A percentile compares a stretch with the other conserved stretches of the same genome.
These are phyloP conservation scores for Rhyacophila evoluta DNA, from an alignment of 2,888 invertebrate species.

Conservation along the genomic window DNA sequence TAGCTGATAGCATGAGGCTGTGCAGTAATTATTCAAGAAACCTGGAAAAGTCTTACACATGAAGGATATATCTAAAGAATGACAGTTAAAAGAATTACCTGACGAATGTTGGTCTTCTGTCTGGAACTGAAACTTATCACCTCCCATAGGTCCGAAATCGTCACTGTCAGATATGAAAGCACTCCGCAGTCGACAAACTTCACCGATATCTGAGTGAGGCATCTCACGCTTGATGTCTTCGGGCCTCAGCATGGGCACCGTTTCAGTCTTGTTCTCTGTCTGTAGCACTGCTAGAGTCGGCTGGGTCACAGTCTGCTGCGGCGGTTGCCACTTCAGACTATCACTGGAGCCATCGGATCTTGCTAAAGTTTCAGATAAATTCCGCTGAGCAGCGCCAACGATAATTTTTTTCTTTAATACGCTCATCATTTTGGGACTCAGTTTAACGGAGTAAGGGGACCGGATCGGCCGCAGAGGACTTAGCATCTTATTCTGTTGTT, in stretches of 20 bases:
- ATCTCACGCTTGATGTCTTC: constrained; percentile 60
- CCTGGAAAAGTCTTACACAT: no score
- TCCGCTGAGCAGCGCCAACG: constrained; percentile 44
- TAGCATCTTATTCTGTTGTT: constrained; percentile 41
- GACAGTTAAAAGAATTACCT: constrained; percentile 58
- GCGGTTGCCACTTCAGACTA: constrained; percentile 35
- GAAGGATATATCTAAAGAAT: no score
- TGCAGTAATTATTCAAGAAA: no score
- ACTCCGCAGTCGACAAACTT: constrained; percentile 71
- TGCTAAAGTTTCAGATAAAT: constrained; percentile 48
- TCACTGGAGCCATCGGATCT: constrained; percentile 4
- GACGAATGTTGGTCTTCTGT: constrained; percentile 77
- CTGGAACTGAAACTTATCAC: constrained; percentile 76
- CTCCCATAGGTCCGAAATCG: constrained; percentile 81
- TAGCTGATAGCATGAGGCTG: no score
- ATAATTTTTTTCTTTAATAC: constrained; percentile 39
- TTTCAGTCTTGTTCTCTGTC: constrained; percentile 47
- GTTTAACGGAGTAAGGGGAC: constrained; percentile 34
- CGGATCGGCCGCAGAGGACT: constrained; percentile 41
- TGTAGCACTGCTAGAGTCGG: constrained; percentile 34
- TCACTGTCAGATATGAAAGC: constrained; percentile 82
- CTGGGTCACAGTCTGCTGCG: constrained; percentile 39
- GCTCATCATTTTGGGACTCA: constrained; percentile 42
- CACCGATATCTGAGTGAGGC: constrained; percentile 46
- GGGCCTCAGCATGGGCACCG: neutral